A percentile compares a stretch with the other conserved stretches of the same genome.
Evolutionary conservation across 2,888 invertebrate genomes (phyloP).

Genomic region (Crematogaster levior): DNA sequence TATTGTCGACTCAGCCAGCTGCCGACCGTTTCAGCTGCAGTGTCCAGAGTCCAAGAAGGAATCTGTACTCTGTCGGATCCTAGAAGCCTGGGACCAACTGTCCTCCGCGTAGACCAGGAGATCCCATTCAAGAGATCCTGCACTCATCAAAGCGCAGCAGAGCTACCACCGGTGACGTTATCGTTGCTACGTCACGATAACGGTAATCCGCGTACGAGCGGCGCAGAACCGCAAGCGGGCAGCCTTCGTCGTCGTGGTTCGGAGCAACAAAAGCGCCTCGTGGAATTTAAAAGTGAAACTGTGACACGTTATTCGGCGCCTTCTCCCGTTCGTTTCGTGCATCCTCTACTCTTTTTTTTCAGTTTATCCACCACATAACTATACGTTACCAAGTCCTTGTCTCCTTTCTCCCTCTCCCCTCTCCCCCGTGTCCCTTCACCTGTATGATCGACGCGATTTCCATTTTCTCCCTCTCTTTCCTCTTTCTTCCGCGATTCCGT

Average conservation of each 20-base stretch:
- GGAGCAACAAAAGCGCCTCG: conserved; percentile 59
- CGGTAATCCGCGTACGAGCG: conserved; percentile 80
- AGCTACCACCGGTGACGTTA: conserved; percentile 62
- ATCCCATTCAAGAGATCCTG: conserved; percentile 4
- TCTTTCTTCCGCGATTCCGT: conserved; percentile 19
- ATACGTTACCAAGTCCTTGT: neutral
- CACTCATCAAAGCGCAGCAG: neutral
- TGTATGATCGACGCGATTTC: neutral
- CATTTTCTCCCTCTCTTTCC: conserved; percentile 27
- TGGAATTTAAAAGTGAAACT: conserved; percentile 83
- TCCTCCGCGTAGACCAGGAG: neutral
- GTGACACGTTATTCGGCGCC: conserved; percentile 73
- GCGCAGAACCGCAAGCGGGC: conserved; percentile 62
- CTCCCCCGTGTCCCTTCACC: neutral
- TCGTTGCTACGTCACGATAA: conserved; percentile 74
- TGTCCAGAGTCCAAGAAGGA: neutral
- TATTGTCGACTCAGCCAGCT: conserved; percentile 19
- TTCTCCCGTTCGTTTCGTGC: conserved; percentile 3
- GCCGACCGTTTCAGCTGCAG: neutral
- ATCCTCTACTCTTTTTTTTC: neutral
- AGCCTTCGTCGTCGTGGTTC: conserved; percentile 6
- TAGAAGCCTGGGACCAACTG: neutral
- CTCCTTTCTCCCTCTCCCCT: neutral
- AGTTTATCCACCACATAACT: neutral
- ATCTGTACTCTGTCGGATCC: neutral